Percentiles rank a stretch among this genome's conserved stretches.
These are phyloP conservation scores for Aethes cnicana DNA, from an alignment of 2,888 invertebrate species.

Conservation along the genomic window DNA sequence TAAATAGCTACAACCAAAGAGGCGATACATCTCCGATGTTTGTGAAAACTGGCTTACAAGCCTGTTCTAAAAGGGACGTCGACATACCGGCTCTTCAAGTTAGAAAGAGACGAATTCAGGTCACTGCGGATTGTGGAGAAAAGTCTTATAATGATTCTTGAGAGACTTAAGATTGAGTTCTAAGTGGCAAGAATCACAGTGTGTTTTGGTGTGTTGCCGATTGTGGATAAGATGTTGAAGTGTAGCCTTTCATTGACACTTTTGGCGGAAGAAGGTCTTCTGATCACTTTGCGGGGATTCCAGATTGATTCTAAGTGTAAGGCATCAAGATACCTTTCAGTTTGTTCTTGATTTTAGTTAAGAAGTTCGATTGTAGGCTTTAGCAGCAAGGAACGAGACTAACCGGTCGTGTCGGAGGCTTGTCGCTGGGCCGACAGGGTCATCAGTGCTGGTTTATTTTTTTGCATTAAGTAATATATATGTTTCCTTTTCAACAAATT, in stretches of 20 bases:
- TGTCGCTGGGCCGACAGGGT: constrained; percentile 58
- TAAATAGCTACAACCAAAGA: constrained; percentile 6
- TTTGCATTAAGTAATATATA: constrained; percentile 20
- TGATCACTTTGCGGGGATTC: background rate
- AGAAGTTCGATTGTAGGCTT: constrained; percentile 34
- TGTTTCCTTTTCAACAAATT: constrained; percentile 22
- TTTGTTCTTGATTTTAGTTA: constrained; percentile 22
- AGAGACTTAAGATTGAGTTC: constrained; percentile 27
- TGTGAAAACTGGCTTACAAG: constrained; percentile 69
- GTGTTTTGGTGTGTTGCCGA: constrained; percentile 29
- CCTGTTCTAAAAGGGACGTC: constrained; percentile 48
- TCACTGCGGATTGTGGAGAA: constrained; percentile 22
- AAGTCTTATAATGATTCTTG: constrained; percentile 27
- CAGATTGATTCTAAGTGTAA: constrained; percentile 16
- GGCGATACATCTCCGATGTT: constrained; percentile 43
- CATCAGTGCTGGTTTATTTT: constrained; percentile 41
- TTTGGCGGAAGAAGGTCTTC: constrained; percentile 36
- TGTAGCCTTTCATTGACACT: too few relatives aligned
- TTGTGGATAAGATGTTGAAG: constrained; percentile 31
- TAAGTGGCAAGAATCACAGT: constrained; percentile 22
- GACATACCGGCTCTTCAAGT: constrained; percentile 20
- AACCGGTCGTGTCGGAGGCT: constrained; percentile 67
- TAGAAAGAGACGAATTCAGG: constrained; percentile 36
- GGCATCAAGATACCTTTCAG: constrained; percentile 34
- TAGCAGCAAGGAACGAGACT: constrained; percentile 50